Percentiles rank a stretch among this genome's conserved stretches.
phyloP scores from a whole-genome alignment of 2,113 vertebrate species.

The Castor canadensis region DNA sequence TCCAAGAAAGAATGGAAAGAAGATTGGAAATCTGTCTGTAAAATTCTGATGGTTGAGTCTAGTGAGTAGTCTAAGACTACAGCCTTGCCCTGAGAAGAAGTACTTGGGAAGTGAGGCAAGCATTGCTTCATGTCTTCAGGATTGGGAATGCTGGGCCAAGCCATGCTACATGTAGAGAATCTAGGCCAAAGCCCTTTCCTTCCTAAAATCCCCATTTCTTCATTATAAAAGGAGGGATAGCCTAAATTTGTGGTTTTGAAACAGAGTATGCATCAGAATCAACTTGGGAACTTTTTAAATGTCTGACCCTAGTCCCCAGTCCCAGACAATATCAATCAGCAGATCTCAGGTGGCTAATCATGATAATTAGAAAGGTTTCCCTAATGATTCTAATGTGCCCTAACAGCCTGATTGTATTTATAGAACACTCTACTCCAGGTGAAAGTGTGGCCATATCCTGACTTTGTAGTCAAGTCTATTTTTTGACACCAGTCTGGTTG shows the following conservation, averaged over 20 bases:
- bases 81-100: not conserved
- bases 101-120: not conserved
- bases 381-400: not conserved
- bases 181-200: not conserved
- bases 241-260: not conserved
- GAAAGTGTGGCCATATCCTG: not conserved
- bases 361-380: not conserved
- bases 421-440: not conserved
- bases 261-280: not conserved
- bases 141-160: not conserved
- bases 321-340: not conserved
- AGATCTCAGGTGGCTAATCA: not conserved
- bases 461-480: not conserved
- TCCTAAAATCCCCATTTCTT: not conserved
- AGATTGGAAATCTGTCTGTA: not conserved
- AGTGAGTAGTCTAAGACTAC: not conserved
- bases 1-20: not conserved
- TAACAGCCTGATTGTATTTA: not conserved
- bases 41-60: not conserved
- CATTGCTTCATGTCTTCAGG: not conserved
- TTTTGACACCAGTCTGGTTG: not conserved
- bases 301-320: rapidly evolving
- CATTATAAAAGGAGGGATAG: not conserved
- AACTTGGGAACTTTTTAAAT: not conserved
- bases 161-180: not conserved